A percentile compares a stretch with the other conserved stretches of the same genome.
These are phyloP conservation scores for Pandemis heparana DNA, from an alignment of 2,888 invertebrate genomes.

Conservation along the genomic window DNA sequence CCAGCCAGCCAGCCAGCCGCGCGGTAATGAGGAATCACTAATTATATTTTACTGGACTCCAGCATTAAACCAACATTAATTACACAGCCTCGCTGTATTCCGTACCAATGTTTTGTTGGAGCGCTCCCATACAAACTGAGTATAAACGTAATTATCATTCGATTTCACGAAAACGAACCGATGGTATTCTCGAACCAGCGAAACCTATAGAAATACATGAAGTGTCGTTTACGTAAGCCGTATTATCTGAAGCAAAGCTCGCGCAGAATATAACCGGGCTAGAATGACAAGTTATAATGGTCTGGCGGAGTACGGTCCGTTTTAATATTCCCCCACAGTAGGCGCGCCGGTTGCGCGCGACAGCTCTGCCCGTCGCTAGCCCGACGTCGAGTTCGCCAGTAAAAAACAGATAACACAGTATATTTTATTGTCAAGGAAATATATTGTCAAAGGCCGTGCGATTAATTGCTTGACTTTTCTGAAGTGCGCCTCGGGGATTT, in stretches of 20 bases:
- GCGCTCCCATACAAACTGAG: constrained; percentile 39
- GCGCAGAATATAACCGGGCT: constrained; percentile 48
- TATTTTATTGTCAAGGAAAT: constrained; percentile 83
- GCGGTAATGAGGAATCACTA: constrained; percentile 85
- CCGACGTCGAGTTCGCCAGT: constrained; percentile 65
- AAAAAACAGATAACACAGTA: constrained; percentile 71
- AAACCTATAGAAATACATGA: constrained; percentile 31
- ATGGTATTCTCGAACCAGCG: constrained; percentile 13
- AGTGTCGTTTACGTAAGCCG: constrained; percentile 34
- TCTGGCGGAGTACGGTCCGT: constrained; percentile 64
- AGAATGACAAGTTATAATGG: constrained; percentile 71
- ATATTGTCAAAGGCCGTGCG: constrained; percentile 78
- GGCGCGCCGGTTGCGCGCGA: constrained; percentile 77
- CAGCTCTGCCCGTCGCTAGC: constrained; percentile 76
- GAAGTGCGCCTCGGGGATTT: constrained; percentile 60
- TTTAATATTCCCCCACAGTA: constrained; percentile 81
- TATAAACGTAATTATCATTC: constrained; percentile 32
- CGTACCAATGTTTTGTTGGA: constrained; percentile 50
- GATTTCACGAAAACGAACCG: not conserved
- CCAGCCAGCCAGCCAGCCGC: constrained; percentile 73
- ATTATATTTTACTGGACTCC: constrained; percentile 85
- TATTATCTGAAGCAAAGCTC: constrained; percentile 32
- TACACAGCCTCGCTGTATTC: constrained; percentile 59
- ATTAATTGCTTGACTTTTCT: constrained; percentile 76
- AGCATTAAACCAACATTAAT: constrained; percentile 75